Percentiles rank a stretch among this genome's conserved stretches.
Conservation (phyloP, 2,888 invertebrate genomes). For the Alcis repandata region DNA sequence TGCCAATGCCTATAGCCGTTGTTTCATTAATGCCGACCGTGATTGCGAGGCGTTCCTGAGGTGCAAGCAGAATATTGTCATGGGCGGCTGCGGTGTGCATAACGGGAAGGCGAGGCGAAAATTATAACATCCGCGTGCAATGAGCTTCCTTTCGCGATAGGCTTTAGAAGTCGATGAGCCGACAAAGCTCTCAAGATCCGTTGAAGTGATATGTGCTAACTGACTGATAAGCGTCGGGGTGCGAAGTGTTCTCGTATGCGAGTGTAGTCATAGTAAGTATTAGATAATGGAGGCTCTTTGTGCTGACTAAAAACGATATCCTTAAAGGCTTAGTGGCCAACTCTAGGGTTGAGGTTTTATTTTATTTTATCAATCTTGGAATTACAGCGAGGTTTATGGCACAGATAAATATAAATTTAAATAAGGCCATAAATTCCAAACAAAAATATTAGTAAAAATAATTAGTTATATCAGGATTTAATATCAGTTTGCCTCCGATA, state of each 20-base stretch:
- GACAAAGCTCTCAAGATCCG: conserved; percentile 10
- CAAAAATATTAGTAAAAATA: no score
- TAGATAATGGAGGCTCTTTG: no score
- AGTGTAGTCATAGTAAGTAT: not conserved
- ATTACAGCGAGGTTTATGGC: no score
- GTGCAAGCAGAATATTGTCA: conserved; percentile 64
- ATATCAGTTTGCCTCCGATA: no score
- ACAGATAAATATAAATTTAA: no score
- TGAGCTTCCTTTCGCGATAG: conserved; percentile 57
- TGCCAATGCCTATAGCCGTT: conserved; percentile 66
- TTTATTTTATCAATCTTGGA: no score
- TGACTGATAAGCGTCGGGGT: not conserved
- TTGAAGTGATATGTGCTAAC: not conserved
- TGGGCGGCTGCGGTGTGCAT: conserved; percentile 69
- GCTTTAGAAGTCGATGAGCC: conserved; percentile 13
- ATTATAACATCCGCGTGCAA: conserved; percentile 68
- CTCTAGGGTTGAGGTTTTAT: no score
- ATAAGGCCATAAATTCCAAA: no score
- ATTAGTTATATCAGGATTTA: no score
- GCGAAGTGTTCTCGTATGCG: not conserved
- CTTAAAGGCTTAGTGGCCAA: no score
- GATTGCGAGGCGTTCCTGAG: conserved; percentile 34
- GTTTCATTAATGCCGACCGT: conserved; percentile 67
- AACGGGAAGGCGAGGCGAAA: conserved; percentile 74
- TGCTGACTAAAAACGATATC: no score